Percentiles rank a stretch among this genome's conserved stretches.
Evolutionary conservation across 2,113 vertebrate genomes (phyloP).

Genomic region (Arothron firmamentum): DNA sequence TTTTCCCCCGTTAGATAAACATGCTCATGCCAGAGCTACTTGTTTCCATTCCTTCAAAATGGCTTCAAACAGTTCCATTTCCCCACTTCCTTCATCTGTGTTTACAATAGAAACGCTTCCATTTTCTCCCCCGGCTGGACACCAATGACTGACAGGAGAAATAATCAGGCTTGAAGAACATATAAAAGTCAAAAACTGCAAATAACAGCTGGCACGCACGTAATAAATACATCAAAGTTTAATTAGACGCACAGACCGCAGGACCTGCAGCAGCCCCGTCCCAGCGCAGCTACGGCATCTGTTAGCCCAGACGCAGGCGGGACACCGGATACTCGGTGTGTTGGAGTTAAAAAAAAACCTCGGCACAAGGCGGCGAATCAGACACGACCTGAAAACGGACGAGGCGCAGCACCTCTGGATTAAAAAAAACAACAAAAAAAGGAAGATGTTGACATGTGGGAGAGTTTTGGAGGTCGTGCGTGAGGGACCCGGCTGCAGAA

Average conservation of each 20-base stretch:
- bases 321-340: slow-evolving; percentile 46
- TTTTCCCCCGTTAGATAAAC: slow-evolving; percentile 35
- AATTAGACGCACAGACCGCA: slow-evolving; percentile 58
- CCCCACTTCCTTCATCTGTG: slow-evolving; percentile 38
- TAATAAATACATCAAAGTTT: slow-evolving; percentile 69
- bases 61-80: slow-evolving; percentile 33
- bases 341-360: too few species aligned
- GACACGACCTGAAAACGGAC: too few species aligned
- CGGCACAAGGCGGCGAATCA: too few species aligned
- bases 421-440: slow-evolving; percentile 9
- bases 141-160: slow-evolving; percentile 42
- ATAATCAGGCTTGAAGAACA: slow-evolving; percentile 53
- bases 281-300: slow-evolving; percentile 24
- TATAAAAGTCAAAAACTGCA: slow-evolving; percentile 51
- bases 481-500: slow-evolving; percentile 27
- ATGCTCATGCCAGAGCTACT: slow-evolving; percentile 30
- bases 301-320: slow-evolving; percentile 32
- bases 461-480: slow-evolving; percentile 30
- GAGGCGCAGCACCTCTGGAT: slow-evolving; percentile 26
- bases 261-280: slow-evolving; percentile 33
- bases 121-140: slow-evolving; percentile 37
- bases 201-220: slow-evolving; percentile 55
- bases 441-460: slow-evolving; percentile 45
- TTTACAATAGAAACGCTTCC: slow-evolving; percentile 32
- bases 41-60: slow-evolving; percentile 23